A percentile compares a stretch with the other conserved stretches of the same genome.
phyloP scores from a whole-genome alignment of 2,113 vertebrate genomes.

The Crotophaga sulcirostris region DNA sequence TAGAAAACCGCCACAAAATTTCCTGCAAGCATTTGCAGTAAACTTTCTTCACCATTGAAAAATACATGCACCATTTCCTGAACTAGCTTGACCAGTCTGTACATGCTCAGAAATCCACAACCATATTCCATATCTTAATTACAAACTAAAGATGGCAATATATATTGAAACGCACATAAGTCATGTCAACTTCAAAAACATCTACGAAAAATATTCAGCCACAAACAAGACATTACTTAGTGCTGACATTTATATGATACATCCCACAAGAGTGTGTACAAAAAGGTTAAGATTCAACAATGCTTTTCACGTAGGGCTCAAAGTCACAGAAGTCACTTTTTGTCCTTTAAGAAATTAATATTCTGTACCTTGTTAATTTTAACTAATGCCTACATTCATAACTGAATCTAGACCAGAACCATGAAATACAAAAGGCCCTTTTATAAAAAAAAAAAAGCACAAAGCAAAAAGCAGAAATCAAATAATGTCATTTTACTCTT shows the following conservation, averaged over 20 bases:
- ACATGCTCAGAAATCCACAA: conserved; percentile 91
- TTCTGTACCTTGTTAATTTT: conserved; percentile 76
- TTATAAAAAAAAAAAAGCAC: background rate
- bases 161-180: conserved; percentile 85
- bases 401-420: conserved; percentile 82
- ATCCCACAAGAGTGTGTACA: conserved; percentile 84
- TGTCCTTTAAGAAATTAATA: conserved; percentile 78
- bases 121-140: conserved; percentile 85
- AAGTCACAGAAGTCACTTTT: conserved; percentile 78
- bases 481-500: conserved; percentile 59
- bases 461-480: conserved; percentile 72
- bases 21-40: conserved; percentile 83
- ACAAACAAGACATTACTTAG: conserved; percentile 88
- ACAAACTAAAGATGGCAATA: conserved; percentile 87
- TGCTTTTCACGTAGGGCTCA: conserved; percentile 74
- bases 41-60: conserved; percentile 80
- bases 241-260: conserved; percentile 84
- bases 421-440: conserved; percentile 76
- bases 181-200: conserved; percentile 87
- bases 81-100: conserved; percentile 85
- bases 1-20: conserved; percentile 86
- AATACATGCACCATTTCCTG: conserved; percentile 89
- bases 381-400: conserved; percentile 81
- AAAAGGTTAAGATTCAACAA: conserved; percentile 86
- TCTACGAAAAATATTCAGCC: conserved; percentile 86